Evolutionary conservation across 2,888 invertebrate genomes (phyloP).

Genomic region (Gnatocerus cornutus): DNA sequence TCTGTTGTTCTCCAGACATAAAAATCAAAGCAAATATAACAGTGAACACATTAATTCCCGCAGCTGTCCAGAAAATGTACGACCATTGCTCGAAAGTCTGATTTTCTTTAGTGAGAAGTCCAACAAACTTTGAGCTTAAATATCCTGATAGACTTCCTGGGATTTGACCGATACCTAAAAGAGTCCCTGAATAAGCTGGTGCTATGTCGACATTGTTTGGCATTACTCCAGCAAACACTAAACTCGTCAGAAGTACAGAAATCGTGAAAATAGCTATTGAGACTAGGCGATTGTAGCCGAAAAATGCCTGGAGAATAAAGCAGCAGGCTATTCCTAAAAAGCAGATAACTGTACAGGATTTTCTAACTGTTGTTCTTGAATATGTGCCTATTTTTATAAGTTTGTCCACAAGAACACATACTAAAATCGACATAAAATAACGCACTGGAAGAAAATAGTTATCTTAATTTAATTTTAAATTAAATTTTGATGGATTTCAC

Average conservation of each 20-base stretch:
- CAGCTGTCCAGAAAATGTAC: not conserved
- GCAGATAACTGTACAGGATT: not conserved
- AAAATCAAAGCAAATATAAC: not conserved
- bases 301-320: not conserved
- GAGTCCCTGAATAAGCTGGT: not conserved
- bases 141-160: not conserved
- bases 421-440: no score
- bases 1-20: not conserved
- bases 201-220: slow-evolving; percentile 1
- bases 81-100: not conserved
- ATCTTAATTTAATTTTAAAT: no score
- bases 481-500: no score
- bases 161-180: not conserved
- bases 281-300: not conserved
- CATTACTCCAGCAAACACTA: not conserved
- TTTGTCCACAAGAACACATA: not conserved
- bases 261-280: not conserved
- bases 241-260: not conserved
- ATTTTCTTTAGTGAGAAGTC: not conserved
- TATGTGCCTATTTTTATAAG: not conserved
- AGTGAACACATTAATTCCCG: not conserved
- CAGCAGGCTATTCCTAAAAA: not conserved
- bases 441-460: no score
- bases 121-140: not conserved
- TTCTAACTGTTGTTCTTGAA: not conserved